A percentile compares a stretch with the other conserved stretches of the same genome.
Evolutionary conservation across 2,797 vertebrate species (phyloP).

Genomic region (Brachyrhaphis roseni): DNA sequence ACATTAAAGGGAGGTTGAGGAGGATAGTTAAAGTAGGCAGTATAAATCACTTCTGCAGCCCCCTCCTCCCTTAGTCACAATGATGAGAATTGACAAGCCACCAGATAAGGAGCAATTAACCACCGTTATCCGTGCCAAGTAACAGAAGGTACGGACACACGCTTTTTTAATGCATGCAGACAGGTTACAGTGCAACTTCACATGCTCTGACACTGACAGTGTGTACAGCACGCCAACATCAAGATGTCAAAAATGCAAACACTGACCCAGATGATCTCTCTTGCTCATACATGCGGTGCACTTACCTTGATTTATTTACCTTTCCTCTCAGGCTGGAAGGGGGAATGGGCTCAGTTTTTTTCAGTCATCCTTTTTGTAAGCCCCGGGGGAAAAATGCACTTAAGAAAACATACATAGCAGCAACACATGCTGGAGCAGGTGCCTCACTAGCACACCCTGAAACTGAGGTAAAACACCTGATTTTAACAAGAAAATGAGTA

Average conservation of each 20-base stretch:
- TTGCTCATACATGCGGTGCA: constrained; percentile 24
- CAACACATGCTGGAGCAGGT: constrained; percentile 57
- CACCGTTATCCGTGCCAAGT: constrained; percentile 58
- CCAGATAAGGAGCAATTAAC: constrained; percentile 74
- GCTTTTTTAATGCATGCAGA: constrained; percentile 13
- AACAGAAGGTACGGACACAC: constrained; percentile 43
- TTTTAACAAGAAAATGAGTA: constrained; percentile 50
- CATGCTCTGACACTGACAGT: constrained; percentile 1
- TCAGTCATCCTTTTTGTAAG: constrained; percentile 51
- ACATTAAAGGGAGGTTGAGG: constrained; percentile 60
- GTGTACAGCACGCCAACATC: constrained; percentile 15
- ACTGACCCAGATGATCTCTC: constrained; percentile 33
- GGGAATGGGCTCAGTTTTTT: constrained; percentile 47
- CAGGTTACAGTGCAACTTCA: not conserved
- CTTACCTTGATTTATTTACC: constrained; percentile 63
- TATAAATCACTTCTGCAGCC: constrained; percentile 55
- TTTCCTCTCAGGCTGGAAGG: constrained; percentile 40
- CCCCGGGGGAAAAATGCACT: constrained; percentile 70
- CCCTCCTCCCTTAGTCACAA: constrained; percentile 48
- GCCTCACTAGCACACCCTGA: constrained; percentile 40
- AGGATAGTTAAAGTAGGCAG: constrained; percentile 41
- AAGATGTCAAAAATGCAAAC: constrained; percentile 35
- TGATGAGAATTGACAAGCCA: constrained; percentile 73
- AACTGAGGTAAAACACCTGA: constrained; percentile 36
- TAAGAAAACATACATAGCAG: constrained; percentile 69